These are phyloP conservation scores for Lipophrys pholis DNA, from an alignment of 2,113 vertebrate genomes.

Conservation along the genomic window DNA sequence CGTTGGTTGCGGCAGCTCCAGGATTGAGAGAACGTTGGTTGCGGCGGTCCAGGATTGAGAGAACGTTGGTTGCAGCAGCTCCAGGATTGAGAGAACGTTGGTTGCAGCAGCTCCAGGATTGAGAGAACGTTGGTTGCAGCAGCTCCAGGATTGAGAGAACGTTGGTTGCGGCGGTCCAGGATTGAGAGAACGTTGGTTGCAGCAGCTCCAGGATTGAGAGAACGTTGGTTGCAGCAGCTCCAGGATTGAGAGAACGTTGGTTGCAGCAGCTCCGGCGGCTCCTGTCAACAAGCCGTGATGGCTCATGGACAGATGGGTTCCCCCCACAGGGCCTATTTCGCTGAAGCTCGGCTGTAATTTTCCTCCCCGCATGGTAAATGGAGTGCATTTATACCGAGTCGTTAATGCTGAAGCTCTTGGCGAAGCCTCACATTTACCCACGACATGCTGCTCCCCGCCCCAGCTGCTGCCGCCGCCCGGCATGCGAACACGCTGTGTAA, in stretches of 20 bases:
- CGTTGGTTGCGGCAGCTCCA: too few species aligned
- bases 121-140: too few species aligned
- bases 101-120: too few species aligned
- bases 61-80: too few species aligned
- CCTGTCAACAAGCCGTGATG: conserved; percentile 10
- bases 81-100: too few species aligned
- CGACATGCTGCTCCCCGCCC: conserved; percentile 12
- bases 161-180: too few species aligned
- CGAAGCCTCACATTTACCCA: conserved; percentile 17
- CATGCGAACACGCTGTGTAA: conserved; percentile 3
- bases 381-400: conserved; percentile 50
- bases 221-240: too few species aligned
- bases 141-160: too few species aligned
- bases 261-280: neutral
- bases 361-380: conserved; percentile 48
- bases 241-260: conserved; percentile 4
- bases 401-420: conserved; percentile 29
- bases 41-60: too few species aligned
- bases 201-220: too few species aligned
- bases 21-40: too few species aligned
- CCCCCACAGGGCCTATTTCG: conserved; percentile 21
- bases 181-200: too few species aligned
- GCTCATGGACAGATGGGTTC: conserved; percentile 33
- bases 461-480: neutral
- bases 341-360: conserved; percentile 41